A percentile compares a stretch with the other conserved stretches of the same genome.
phyloP scores from a whole-genome alignment of 2,113 vertebrate species.

The Galbula dea region DNA sequence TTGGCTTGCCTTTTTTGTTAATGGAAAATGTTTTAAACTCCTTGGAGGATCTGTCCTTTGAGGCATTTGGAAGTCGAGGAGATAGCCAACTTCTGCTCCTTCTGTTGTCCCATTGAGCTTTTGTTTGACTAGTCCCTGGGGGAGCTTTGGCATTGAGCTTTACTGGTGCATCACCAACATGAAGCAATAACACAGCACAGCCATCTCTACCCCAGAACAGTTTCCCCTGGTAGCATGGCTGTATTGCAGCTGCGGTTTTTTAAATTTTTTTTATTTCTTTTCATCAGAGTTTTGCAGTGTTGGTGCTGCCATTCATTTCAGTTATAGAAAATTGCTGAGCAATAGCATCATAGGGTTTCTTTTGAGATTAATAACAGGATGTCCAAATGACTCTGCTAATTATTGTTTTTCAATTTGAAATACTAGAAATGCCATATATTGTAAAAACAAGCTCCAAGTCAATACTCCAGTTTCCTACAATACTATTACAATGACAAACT shows the following conservation, averaged over 20 bases:
- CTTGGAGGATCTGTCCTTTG: background rate
- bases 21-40: background rate
- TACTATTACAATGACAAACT: background rate
- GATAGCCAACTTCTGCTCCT: background rate
- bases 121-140: background rate
- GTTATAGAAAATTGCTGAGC: background rate
- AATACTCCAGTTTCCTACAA: background rate
- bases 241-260: background rate
- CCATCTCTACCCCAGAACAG: rapidly evolving
- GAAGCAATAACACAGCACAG: background rate
- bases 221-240: background rate
- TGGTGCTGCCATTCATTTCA: background rate
- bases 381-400: background rate
- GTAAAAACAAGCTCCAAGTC: background rate
- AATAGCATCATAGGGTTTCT: background rate
- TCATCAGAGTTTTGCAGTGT: background rate
- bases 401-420: background rate
- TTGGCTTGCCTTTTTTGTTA: background rate
- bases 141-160: background rate
- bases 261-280: background rate
- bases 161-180: rapidly evolving
- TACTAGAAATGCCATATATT: background rate
- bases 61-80: background rate
- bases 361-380: background rate
- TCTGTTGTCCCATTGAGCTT: background rate